Evolutionary conservation across 2,797 vertebrate genomes (phyloP).

Genomic region (Ataeniobius toweri): DNA sequence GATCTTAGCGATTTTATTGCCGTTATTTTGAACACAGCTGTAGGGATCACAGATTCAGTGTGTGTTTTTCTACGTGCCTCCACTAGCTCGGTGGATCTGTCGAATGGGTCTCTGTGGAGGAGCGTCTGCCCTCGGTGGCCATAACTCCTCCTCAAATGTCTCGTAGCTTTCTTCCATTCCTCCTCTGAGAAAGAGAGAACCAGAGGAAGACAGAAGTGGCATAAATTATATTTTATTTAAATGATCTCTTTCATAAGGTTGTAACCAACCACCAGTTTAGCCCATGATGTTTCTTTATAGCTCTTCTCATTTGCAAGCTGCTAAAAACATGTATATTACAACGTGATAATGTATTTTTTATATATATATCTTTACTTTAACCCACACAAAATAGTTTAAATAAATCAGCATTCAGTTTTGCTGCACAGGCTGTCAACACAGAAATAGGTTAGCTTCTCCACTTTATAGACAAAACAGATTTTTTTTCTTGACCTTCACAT

Average conservation of each 20-base stretch:
- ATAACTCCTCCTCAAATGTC: conserved; percentile 81
- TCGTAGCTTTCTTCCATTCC: conserved; percentile 79
- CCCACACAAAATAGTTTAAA: background rate
- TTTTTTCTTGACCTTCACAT: conserved; percentile 61
- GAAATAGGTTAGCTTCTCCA: conserved; percentile 43
- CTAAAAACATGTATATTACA: conserved; percentile 5
- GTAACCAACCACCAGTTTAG: conserved; percentile 9
- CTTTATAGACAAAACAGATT: conserved; percentile 29
- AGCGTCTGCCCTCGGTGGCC: conserved; percentile 65
- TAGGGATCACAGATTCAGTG: conserved; percentile 34
- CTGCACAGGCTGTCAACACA: conserved; percentile 14
- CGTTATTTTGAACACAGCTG: background rate
- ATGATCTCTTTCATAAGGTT: background rate
- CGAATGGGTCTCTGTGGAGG: conserved; percentile 72
- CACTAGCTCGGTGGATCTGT: conserved; percentile 74
- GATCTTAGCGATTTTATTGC: background rate
- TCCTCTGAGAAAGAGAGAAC: conserved; percentile 23
- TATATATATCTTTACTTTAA: conserved; percentile 7
- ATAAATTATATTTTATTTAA: background rate
- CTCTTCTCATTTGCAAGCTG: conserved; percentile 7
- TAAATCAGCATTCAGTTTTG: conserved; percentile 20
- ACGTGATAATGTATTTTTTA: background rate
- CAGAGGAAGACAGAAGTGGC: background rate
- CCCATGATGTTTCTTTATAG: conserved; percentile 2
- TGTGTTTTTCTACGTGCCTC: conserved; percentile 32